These are phyloP conservation scores for Odobenus rosmarus DNA, from an alignment of 2,113 vertebrate species.

Conservation along the genomic window DNA sequence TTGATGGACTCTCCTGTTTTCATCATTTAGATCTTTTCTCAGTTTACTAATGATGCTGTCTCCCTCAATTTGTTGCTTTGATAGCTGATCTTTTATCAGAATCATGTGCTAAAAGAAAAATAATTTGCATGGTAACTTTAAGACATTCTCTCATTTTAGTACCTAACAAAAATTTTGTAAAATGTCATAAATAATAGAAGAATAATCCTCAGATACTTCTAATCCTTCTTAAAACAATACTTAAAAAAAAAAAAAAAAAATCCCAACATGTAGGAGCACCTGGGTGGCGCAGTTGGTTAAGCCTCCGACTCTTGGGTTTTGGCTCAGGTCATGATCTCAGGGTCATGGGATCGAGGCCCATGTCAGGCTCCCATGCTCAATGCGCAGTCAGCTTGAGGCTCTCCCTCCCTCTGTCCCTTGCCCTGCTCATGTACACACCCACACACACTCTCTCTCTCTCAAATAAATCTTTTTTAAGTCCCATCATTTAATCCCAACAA, in stretches of 20 bases:
- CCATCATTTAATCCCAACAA: neutral
- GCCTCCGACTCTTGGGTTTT: neutral
- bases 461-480: neutral
- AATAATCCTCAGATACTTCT: constrained; percentile 11
- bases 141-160: constrained; percentile 31
- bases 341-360: neutral
- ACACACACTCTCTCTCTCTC: neutral
- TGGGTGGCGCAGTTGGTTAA: neutral
- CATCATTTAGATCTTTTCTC: constrained; percentile 85
- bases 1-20: constrained; percentile 83
- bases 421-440: neutral
- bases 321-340: neutral
- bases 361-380: neutral
- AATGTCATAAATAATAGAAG: constrained; percentile 8
- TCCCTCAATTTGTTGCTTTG: constrained; percentile 88
- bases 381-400: neutral
- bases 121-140: constrained; percentile 59
- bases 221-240: constrained; percentile 27
- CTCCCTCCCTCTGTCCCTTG: neutral
- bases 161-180: constrained; percentile 28
- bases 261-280: neutral
- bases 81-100: constrained; percentile 93
- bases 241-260: neutral
- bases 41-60: constrained; percentile 85
- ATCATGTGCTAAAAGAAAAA: constrained; percentile 92